These are phyloP conservation scores for Thymelicus lineola DNA, from an alignment of 2,888 invertebrate genomes.

Conservation along the genomic window DNA sequence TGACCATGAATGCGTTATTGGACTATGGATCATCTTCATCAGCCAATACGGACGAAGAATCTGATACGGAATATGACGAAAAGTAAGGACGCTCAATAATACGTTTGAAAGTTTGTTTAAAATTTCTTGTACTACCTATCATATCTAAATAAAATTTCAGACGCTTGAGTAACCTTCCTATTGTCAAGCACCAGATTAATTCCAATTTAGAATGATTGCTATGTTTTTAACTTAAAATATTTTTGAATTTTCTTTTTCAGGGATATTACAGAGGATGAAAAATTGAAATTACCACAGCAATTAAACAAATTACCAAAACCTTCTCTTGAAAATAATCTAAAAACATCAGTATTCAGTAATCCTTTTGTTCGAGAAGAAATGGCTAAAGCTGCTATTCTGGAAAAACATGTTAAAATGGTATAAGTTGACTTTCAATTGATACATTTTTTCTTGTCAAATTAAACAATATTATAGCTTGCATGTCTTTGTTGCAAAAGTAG, in stretches of 20 bases:
- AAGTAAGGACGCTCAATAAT: constrained; percentile 57
- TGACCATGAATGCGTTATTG: constrained; percentile 87
- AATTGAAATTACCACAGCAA: constrained; percentile 61
- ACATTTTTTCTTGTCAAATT: not conserved
- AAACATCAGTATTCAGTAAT: constrained; percentile 93
- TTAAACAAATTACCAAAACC: constrained; percentile 86
- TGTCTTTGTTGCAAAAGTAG: not conserved
- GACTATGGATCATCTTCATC: constrained; percentile 86
- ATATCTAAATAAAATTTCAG: not conserved
- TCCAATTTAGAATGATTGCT: no score
- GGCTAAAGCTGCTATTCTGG: constrained; percentile 93
- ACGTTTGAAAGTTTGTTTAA: not conserved
- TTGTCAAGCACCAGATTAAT: no score
- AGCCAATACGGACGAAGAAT: constrained; percentile 81
- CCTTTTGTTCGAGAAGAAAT: constrained; percentile 94
- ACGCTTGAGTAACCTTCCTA: no score
- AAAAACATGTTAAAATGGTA: constrained; percentile 97
- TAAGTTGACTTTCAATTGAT: constrained; percentile 81
- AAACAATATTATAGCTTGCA: not conserved
- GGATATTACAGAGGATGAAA: constrained; percentile 53
- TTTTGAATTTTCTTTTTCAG: not conserved
- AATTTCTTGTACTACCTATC: not conserved
- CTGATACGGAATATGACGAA: constrained; percentile 58
- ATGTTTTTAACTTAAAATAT: no score
- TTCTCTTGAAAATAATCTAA: constrained; percentile 82